phyloP scores from a whole-genome alignment of 2,797 vertebrate genomes.

The Coendou prehensilis region DNA sequence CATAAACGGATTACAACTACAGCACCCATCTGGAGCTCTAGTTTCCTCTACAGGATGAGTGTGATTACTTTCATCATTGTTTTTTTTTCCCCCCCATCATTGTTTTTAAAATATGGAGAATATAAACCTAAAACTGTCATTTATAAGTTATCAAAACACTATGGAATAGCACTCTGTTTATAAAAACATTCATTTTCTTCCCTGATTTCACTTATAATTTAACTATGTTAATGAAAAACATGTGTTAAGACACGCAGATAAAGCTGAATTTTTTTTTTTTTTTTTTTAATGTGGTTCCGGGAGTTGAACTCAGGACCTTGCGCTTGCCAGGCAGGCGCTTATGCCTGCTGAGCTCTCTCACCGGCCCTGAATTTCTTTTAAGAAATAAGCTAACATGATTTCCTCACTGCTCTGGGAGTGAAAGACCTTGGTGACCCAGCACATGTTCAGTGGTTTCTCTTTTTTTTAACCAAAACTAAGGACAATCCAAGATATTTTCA shows the following conservation, averaged over 20 bases:
- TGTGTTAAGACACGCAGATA: conserved; percentile 2
- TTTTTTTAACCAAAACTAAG: background rate
- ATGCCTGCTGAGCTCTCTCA: no score
- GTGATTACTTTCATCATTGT: background rate
- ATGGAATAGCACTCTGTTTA: background rate
- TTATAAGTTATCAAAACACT: conserved; percentile 56
- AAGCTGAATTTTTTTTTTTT: conserved; percentile 52
- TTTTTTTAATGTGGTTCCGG: no score
- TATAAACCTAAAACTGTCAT: conserved; percentile 20
- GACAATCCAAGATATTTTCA: conserved; percentile 49
- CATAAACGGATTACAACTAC: background rate
- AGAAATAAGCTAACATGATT: background rate
- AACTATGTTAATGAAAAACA: conserved; percentile 28
- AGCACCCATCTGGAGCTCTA: background rate
- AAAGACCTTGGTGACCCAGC: background rate
- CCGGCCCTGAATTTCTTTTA: conserved; percentile 19
- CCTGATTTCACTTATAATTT: conserved; percentile 17
- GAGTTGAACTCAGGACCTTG: no score
- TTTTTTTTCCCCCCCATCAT: no score
- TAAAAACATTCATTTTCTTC: conserved; percentile 9
- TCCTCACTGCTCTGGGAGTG: conserved; percentile 2
- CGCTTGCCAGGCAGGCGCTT: no score
- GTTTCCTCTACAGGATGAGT: background rate
- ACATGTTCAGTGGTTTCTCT: background rate
- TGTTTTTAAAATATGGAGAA: background rate